phyloP scores from a whole-genome alignment of 2,113 vertebrate genomes.

The Solenodon paradoxus region DNA sequence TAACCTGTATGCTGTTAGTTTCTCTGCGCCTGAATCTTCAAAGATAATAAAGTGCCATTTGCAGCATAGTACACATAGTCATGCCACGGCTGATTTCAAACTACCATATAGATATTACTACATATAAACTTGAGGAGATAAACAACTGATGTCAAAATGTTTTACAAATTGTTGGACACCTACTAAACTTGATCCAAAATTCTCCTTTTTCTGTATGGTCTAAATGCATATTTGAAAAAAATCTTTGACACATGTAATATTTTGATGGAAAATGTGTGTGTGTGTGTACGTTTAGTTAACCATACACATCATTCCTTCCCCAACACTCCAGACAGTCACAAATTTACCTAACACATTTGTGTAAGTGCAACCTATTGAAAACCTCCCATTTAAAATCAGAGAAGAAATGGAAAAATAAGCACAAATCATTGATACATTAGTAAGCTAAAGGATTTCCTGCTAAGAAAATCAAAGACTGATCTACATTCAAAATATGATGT shows the following conservation, averaged over 20 bases:
- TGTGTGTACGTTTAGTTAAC: neutral
- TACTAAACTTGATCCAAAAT: neutral
- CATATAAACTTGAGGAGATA: neutral
- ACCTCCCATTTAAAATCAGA: conserved; percentile 42
- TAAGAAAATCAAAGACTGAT: conserved; percentile 58
- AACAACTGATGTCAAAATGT: neutral
- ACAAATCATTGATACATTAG: conserved; percentile 26
- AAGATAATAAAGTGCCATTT: neutral
- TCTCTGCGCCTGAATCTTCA: neutral
- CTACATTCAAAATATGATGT: conserved; percentile 61
- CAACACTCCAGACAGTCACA: neutral
- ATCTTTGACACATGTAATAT: neutral
- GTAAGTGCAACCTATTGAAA: neutral
- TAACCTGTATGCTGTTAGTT: neutral
- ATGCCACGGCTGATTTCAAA: neutral
- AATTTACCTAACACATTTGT: neutral
- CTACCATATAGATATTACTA: neutral
- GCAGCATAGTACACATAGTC: neutral
- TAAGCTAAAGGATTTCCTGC: conserved; percentile 34
- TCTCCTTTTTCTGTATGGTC: neutral
- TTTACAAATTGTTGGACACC: neutral
- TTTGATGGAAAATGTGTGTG: neutral
- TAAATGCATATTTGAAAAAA: neutral
- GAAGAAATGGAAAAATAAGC: conserved; percentile 55
- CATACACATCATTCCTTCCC: neutral